Evolutionary conservation across 2,888 invertebrate genomes (phyloP).

Genomic region (Hartigia nigra): DNA sequence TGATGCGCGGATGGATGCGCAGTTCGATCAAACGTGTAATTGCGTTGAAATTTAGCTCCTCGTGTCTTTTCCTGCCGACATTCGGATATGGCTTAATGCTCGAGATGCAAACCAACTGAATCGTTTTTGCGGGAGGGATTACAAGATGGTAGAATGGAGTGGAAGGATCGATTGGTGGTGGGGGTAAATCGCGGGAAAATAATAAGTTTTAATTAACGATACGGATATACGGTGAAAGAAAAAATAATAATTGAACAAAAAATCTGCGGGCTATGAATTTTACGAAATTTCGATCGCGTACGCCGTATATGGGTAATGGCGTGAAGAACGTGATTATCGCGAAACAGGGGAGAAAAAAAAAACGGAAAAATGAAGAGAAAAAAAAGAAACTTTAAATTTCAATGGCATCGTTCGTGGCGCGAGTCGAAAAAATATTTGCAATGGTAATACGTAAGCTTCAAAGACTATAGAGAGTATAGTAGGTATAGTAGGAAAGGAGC

Average conservation of each 20-base stretch:
- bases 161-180: too few species aligned
- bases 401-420: background rate
- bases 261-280: background rate
- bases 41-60: background rate
- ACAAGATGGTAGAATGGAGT: background rate
- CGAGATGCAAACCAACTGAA: background rate
- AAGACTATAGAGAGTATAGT: background rate
- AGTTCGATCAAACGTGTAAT: too few species aligned
- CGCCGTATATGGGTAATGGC: background rate
- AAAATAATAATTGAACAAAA: background rate
- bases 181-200: too few species aligned
- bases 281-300: background rate
- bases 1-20: background rate
- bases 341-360: accelerated
- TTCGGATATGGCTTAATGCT: background rate
- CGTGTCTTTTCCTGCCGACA: background rate
- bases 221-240: background rate
- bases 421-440: slow-evolving; percentile 4
- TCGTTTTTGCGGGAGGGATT: background rate
- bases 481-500: background rate
- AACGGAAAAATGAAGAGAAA: too few species aligned
- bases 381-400: background rate
- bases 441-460: slow-evolving; percentile 5
- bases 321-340: background rate
- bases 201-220: too few species aligned